Base-by-base conservation (phyloP, 2,113 vertebrate genomes). In the Seriola quinqueradiata region DNA sequence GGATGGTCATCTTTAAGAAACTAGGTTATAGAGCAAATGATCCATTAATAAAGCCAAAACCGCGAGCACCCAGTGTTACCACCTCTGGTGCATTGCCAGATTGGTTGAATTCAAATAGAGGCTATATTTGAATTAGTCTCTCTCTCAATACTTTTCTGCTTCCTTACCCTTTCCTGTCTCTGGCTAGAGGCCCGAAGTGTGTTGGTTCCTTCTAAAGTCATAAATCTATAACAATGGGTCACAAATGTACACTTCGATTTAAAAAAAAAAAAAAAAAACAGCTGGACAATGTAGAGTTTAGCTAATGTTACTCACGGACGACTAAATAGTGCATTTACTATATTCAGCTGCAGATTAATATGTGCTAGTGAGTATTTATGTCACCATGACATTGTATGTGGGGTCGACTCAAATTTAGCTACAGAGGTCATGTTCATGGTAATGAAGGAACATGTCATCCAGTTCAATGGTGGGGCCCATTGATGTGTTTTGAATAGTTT, bases 401-500 rank as follows among this genome's bases (percentile, higher is more conserved):
- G 1, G 4, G 21, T 25, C 13, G 17, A 28, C 8, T 40, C 8
- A 58, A 23, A 64, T 57, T 50, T 40, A 42, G 38, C 17, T 14
- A 50, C 23, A 21, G 9, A 66, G 5, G 21, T 48, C 38, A 46
- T 14, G 10, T 40, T 48, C 19, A 34, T 32, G 21, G 12, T 36
- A 36, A 61, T 63, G n/a, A 21, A 46, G 34, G 11, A 42, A 52
- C 21, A 32, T 28, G 48, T 55, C 25, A 50, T 13, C 4, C 19
- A 61, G 44, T 32, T 6, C 32, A 64, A 40, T 25, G 46, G 17
- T 74, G 44, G 19, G 21, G 12, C 32, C 28, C 60, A 44, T 19
- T 58, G 52, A 58, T n/a, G n/a, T 65, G 63, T 42, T 42, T 64
- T 21, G 36, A 61, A 61, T 23, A 64, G 60, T 23, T 40, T 64